A percentile compares a stretch with the other conserved stretches of the same genome.
These are phyloP conservation scores for Lathamus discolor DNA, from an alignment of 2,113 vertebrate species.

Conservation along the genomic window DNA sequence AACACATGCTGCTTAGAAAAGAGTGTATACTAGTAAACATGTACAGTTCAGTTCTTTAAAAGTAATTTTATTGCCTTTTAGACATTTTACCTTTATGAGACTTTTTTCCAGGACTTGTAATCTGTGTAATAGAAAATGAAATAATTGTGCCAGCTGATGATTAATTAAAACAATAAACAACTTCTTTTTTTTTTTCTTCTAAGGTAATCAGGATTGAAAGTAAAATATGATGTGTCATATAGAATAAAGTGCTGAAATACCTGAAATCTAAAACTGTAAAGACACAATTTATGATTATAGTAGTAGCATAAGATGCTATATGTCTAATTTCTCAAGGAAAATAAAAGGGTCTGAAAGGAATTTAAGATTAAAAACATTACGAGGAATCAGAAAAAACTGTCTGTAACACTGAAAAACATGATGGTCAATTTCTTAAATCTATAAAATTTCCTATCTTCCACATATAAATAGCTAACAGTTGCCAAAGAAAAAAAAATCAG, in stretches of 20 bases:
- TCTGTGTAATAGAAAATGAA: neutral
- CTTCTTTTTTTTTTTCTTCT: rapidly evolving
- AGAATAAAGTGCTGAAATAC: neutral
- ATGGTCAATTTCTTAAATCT: neutral
- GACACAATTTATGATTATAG: neutral
- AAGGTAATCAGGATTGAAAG: neutral
- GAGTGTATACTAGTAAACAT: neutral
- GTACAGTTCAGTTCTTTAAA: neutral
- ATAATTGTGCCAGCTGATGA: neutral
- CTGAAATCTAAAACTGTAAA: neutral
- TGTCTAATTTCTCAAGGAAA: neutral
- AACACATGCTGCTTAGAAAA: neutral
- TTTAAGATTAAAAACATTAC: neutral
- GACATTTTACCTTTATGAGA: neutral
- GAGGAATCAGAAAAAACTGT: neutral
- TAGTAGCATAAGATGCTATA: neutral
- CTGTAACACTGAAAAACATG: neutral
- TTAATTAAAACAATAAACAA: neutral
- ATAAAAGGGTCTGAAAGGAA: neutral
- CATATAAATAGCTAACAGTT: neutral
- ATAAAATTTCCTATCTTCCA: neutral
- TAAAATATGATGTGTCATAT: neutral
- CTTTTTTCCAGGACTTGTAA: neutral
- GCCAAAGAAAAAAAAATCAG: neutral
- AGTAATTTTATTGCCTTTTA: neutral